Evolutionary conservation across 2,113 vertebrate species (phyloP).

Genomic region (Callipepla californica): DNA sequence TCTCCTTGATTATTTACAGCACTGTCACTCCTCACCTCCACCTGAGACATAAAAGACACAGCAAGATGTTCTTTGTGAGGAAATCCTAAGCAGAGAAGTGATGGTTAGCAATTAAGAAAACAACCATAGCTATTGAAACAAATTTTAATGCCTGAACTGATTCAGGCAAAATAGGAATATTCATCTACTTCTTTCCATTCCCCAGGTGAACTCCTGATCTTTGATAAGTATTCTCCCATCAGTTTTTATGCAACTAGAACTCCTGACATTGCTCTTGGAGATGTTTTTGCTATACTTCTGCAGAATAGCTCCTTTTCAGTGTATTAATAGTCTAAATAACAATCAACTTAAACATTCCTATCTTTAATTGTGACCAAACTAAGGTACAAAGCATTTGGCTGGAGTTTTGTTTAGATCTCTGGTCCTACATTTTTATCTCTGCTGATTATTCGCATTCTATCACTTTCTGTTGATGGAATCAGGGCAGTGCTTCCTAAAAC

Average conservation of each 20-base stretch:
- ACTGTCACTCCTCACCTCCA: neutral
- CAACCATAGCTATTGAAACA: neutral
- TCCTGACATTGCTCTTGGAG: neutral
- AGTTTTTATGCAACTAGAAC: neutral
- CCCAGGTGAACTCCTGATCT: neutral
- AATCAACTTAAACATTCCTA: neutral
- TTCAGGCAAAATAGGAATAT: neutral
- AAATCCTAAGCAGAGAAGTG: neutral
- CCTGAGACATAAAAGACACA: neutral
- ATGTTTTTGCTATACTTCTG: neutral
- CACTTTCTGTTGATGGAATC: neutral
- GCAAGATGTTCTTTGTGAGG: neutral
- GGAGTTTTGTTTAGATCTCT: fast-evolving
- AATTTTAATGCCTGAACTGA: neutral
- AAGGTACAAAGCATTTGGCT: fast-evolving
- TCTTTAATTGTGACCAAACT: neutral
- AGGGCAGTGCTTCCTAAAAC: neutral
- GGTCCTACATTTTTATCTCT: fast-evolving
- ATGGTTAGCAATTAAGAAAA: neutral
- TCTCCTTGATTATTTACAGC: neutral
- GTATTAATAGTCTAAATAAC: fast-evolving
- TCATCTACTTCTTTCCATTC: neutral
- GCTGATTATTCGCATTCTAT: fast-evolving
- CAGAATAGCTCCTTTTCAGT: neutral
- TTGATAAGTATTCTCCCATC: neutral